Conservation (phyloP, 2,888 invertebrate species). For the Euplexia lucipara region DNA sequence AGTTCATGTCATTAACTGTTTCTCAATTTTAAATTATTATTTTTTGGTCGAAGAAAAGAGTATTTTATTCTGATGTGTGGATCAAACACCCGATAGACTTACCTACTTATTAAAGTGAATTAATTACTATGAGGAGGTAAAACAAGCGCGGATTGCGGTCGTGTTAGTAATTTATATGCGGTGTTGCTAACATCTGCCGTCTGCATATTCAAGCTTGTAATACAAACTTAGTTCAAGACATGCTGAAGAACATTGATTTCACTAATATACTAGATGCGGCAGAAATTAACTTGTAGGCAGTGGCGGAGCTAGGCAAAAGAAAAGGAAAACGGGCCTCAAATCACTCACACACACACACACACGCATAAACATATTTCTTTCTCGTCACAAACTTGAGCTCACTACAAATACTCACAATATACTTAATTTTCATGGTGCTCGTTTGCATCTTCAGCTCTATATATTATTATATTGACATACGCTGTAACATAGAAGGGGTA, state of each 20-base stretch:
- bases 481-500: no score
- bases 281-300: background rate
- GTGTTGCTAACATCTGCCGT: conserved; percentile 76
- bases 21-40: background rate
- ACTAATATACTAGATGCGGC: conserved; percentile 45
- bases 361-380: no score
- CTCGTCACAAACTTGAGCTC: no score
- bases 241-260: conserved; percentile 48
- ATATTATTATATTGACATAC: no score
- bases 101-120: conserved; percentile 45
- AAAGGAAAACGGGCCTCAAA: no score
- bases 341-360: no score
- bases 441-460: no score
- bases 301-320: no score
- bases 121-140: conserved; percentile 54
- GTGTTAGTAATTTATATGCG: conserved; percentile 78
- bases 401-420: no score
- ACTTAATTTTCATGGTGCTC: no score
- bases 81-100: background rate
- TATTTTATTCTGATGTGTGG: background rate
- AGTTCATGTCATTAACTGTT: background rate
- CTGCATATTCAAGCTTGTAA: conserved; percentile 78
- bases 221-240: conserved; percentile 74
- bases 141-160: conserved; percentile 66
- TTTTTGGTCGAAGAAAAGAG: conserved; percentile 7